phyloP scores from a whole-genome alignment of 2,113 vertebrate species.

The Taurulus bubalis region DNA sequence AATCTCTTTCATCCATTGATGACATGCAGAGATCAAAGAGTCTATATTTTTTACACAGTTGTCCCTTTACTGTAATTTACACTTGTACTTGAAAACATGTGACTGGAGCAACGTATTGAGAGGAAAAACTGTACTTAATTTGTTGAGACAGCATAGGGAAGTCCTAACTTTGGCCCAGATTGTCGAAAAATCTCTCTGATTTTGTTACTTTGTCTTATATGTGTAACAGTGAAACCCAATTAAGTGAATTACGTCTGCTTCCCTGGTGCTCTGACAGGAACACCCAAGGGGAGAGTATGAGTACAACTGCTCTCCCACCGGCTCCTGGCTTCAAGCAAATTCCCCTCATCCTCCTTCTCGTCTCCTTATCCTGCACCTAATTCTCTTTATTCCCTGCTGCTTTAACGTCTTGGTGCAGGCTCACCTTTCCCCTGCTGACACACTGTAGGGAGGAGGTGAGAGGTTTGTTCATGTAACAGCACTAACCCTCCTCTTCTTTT shows the following conservation, averaged over 20 bases:
- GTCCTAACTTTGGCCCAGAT: conserved; percentile 55
- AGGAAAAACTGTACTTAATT: neutral
- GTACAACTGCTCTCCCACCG: conserved; percentile 40
- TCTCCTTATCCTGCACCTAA: conserved; percentile 35
- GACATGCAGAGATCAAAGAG: conserved; percentile 17
- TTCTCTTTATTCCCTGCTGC: conserved; percentile 48
- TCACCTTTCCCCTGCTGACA: conserved; percentile 32
- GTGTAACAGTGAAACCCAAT: conserved; percentile 69
- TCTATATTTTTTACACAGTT: neutral
- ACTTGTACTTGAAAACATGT: neutral
- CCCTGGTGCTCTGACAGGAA: conserved; percentile 70
- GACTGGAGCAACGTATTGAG: neutral
- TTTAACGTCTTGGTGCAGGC: neutral
- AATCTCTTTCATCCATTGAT: neutral
- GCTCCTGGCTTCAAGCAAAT: conserved; percentile 27
- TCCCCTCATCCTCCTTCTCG: neutral
- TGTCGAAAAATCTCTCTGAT: conserved; percentile 38
- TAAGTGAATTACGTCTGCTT: conserved; percentile 78
- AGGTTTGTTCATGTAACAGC: conserved; percentile 23
- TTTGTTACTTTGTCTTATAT: conserved; percentile 28
- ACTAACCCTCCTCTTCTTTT: conserved; percentile 4
- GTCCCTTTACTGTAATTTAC: neutral
- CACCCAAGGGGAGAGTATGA: conserved; percentile 60
- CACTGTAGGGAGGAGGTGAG: conserved; percentile 24
- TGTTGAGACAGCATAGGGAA: conserved; percentile 51